phyloP scores from a whole-genome alignment of 37 sponge, comb jelly and placozoan species.

The Oscarella lobularis region DNA sequence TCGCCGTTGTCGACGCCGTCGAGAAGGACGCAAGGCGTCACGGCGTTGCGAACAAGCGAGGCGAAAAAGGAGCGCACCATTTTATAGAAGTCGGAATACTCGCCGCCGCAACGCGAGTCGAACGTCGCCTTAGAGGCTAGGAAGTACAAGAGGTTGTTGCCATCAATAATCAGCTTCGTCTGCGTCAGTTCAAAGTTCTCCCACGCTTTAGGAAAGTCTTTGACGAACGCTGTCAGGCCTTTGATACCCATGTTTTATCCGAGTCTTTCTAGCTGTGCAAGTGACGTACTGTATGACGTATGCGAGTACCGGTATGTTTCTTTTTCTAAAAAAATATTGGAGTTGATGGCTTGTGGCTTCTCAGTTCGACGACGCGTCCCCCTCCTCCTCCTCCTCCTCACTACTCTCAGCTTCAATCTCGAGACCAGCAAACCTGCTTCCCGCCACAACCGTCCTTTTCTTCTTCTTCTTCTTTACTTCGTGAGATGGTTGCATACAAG shows the following conservation, averaged over 20 bases:
- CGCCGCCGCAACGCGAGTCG: slow-evolving; percentile 43
- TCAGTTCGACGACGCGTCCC: too few species aligned
- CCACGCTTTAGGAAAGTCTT: not conserved
- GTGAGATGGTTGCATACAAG: too few species aligned
- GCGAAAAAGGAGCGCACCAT: slow-evolving; percentile 18
- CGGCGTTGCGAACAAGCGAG: slow-evolving; percentile 8
- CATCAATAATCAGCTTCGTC: slow-evolving; percentile 37
- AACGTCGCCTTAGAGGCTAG: not conserved
- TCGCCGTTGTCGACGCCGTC: slow-evolving; percentile 55
- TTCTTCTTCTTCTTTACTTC: too few species aligned
- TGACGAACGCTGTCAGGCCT: slow-evolving; percentile 30
- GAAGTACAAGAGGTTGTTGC: slow-evolving; percentile 29
- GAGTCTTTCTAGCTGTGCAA: too few species aligned
- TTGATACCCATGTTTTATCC: slow-evolving; percentile 35
- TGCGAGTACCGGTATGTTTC: too few species aligned
- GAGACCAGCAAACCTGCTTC: too few species aligned
- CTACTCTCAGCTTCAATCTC: too few species aligned
- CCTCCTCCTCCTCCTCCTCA: too few species aligned
- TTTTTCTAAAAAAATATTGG: too few species aligned
- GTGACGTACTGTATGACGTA: too few species aligned
- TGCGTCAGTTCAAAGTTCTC: not conserved
- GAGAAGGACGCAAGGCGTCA: slow-evolving; percentile 46
- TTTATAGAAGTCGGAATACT: slow-evolving; percentile 28
- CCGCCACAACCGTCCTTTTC: too few species aligned
- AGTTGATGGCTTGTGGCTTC: too few species aligned